A percentile compares a stretch with the other conserved stretches of the same genome.
Conservation (phyloP, 2,888 invertebrate genomes). For the Calameuta pallipes region DNA sequence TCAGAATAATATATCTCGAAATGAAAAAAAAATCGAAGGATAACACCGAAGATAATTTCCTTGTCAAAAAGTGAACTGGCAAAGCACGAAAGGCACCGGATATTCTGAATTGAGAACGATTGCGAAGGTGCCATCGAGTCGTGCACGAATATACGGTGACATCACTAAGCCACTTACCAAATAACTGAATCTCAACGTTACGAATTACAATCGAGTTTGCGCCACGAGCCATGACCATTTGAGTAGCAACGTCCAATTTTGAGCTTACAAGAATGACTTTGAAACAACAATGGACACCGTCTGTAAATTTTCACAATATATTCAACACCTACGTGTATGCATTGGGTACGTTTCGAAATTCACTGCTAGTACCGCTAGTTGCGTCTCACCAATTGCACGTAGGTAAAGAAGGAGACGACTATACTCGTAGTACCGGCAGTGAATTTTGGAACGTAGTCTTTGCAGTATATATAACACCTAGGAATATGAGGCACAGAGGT, state of each 20-base stretch:
- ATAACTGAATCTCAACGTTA: background rate
- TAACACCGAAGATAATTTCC: too few species aligned
- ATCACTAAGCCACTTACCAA: background rate
- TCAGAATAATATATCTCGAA: too few species aligned
- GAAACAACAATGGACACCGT: background rate
- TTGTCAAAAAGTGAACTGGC: conserved; percentile 21
- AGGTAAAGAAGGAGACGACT: too few species aligned
- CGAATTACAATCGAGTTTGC: background rate
- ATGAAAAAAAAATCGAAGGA: too few species aligned
- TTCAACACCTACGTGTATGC: background rate
- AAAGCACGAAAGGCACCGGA: conserved; percentile 8
- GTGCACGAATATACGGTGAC: background rate
- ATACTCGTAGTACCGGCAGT: too few species aligned
- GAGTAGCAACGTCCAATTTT: background rate
- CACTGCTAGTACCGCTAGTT: too few species aligned
- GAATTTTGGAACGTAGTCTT: too few species aligned
- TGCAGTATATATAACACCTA: too few species aligned
- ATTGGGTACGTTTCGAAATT: too few species aligned
- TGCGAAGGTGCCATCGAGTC: background rate
- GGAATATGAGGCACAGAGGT: too few species aligned
- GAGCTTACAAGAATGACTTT: background rate
- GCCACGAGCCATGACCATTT: background rate
- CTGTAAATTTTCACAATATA: background rate
- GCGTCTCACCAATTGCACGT: too few species aligned
- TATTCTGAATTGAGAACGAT: background rate